These are phyloP conservation scores for Clarias fuscus DNA, from an alignment of 2,797 vertebrate genomes.

Conservation along the genomic window DNA sequence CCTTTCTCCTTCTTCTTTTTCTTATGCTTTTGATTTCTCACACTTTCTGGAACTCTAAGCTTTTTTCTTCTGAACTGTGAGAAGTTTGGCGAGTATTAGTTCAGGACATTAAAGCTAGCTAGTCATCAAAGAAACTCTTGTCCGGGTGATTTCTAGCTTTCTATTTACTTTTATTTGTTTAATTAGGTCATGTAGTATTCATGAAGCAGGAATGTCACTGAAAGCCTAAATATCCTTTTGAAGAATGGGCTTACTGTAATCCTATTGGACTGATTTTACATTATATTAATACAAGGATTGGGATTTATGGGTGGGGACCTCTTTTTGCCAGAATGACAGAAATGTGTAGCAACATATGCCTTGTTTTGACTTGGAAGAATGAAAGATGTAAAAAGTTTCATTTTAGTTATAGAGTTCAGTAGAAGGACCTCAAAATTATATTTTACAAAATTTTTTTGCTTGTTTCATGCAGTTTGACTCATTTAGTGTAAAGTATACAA, in stretches of 20 bases:
- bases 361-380: background rate
- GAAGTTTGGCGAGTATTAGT: background rate
- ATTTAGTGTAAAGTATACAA: background rate
- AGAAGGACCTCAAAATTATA: background rate
- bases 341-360: background rate
- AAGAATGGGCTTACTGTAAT: background rate
- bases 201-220: background rate
- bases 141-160: background rate
- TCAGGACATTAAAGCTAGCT: background rate
- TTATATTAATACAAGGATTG: background rate
- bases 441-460: background rate
- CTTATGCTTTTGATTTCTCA: background rate
- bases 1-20: background rate
- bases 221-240: background rate
- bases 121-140: background rate
- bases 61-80: background rate
- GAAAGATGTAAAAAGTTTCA: background rate
- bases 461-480: background rate
- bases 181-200: background rate
- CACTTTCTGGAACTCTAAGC: background rate
- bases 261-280: background rate
- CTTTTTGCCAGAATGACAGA: background rate
- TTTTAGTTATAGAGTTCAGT: background rate
- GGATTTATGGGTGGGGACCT: background rate
- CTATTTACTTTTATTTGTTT: background rate